Conservation (phyloP, 2,888 invertebrate species). For the Thereva nobilitata region DNA sequence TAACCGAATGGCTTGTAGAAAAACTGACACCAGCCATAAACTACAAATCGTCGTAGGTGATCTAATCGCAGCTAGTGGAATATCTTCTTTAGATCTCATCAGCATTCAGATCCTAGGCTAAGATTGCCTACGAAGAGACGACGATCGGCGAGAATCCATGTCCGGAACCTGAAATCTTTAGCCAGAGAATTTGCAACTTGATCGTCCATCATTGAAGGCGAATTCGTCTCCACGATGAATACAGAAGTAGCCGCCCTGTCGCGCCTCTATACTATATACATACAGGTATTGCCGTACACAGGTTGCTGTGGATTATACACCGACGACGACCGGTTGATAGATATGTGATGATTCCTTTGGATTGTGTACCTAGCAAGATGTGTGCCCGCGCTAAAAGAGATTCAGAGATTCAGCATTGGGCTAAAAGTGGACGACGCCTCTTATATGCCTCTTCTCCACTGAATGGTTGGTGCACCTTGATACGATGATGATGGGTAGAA, state of each 20-base stretch:
- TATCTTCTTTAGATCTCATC: slow-evolving; percentile 35
- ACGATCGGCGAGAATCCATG: slow-evolving; percentile 2
- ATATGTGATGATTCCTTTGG: too few relatives aligned
- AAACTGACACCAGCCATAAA: slow-evolving; percentile 41
- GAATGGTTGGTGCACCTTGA: slow-evolving; percentile 26
- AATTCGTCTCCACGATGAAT: slow-evolving; percentile 24
- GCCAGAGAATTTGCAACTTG: slow-evolving; percentile 19
- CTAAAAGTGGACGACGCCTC: slow-evolving; percentile 2
- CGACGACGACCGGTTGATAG: too few relatives aligned
- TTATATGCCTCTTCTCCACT: slow-evolving; percentile 17
- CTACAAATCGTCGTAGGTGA: slow-evolving; percentile 42
- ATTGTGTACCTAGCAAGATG: too few relatives aligned
- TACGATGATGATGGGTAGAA: not conserved
- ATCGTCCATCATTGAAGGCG: slow-evolving; percentile 13
- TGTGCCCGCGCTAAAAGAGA: too few relatives aligned
- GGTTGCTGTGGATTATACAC: too few relatives aligned
- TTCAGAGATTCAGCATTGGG: too few relatives aligned
- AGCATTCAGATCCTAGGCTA: slow-evolving; percentile 15
- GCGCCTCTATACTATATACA: not conserved
- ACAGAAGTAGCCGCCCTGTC: slow-evolving; percentile 22
- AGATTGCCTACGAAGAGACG: not conserved
- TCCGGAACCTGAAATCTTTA: slow-evolving; percentile 28
- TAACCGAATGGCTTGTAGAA: slow-evolving; percentile 20
- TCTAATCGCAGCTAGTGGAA: slow-evolving; percentile 25
- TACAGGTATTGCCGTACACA: too few relatives aligned